A percentile compares a stretch with the other conserved stretches of the same genome.
Evolutionary conservation across 92 coral and sea anemone genomes (phyloP).

Genomic region (Siderastrea siderea): DNA sequence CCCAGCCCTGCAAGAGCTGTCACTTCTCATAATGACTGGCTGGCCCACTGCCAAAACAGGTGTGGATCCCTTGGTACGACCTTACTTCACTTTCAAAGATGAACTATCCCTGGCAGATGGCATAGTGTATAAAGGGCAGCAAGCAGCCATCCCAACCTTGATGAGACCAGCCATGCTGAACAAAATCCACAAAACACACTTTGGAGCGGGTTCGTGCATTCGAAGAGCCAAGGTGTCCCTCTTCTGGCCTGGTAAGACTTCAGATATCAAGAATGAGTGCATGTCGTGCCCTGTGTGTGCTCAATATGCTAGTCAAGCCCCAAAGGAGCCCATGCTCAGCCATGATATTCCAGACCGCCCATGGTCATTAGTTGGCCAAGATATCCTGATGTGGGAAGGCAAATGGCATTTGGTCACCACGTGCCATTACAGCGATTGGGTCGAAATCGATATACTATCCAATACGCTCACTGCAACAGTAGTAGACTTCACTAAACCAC

Average conservation of each 20-base stretch:
- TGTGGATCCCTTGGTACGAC: slow-evolving; percentile 29
- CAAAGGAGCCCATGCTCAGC: slow-evolving; percentile 50
- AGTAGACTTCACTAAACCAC: slow-evolving; percentile 40
- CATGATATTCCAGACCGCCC: slow-evolving; percentile 27
- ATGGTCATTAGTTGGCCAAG: slow-evolving; percentile 53
- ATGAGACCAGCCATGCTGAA: slow-evolving; percentile 37
- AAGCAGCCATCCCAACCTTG: slow-evolving; percentile 29
- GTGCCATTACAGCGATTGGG: slow-evolving; percentile 19
- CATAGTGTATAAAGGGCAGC: neutral
- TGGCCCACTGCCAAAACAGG: slow-evolving; percentile 48
- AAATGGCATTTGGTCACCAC: slow-evolving; percentile 50
- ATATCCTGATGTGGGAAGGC: slow-evolving; percentile 52
- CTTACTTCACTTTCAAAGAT: slow-evolving; percentile 35
- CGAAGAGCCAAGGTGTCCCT: slow-evolving; percentile 50
- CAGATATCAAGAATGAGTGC: slow-evolving; percentile 41
- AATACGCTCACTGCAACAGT: slow-evolving; percentile 34
- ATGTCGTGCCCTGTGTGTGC: slow-evolving; percentile 45
- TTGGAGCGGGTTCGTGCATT: slow-evolving; percentile 35
- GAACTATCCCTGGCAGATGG: slow-evolving; percentile 58
- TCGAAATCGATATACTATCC: too few relatives aligned
- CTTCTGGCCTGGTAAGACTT: slow-evolving; percentile 55
- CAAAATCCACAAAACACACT: slow-evolving; percentile 51
- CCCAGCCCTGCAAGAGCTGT: neutral
- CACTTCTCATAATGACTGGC: neutral
- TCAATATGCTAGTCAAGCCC: slow-evolving; percentile 49